Conservation (phyloP, 2,888 invertebrate species). For the Octonoba sinensis region DNA sequence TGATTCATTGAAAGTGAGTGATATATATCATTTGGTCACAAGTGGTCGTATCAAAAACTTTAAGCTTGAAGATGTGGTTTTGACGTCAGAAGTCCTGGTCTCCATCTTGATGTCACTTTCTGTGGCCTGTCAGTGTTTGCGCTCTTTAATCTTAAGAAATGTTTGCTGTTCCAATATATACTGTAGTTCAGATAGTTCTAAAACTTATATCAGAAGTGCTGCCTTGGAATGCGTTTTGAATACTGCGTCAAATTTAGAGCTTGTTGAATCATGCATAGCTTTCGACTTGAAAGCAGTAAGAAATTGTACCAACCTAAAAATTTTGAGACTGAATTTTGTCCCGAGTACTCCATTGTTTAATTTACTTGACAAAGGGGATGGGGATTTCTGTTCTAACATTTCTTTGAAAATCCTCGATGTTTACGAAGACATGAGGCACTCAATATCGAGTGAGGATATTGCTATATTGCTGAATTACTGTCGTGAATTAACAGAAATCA, state of each 20-base stretch:
- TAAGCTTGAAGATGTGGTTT: conserved; percentile 32
- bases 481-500: conserved; percentile 14
- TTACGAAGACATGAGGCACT: conserved; percentile 30
- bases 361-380: conserved; percentile 31
- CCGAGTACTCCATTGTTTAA: conserved; percentile 11
- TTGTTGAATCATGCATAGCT: conserved; percentile 24
- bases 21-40: conserved; percentile 33
- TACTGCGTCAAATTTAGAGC: conserved; percentile 27
- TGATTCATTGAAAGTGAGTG: conserved; percentile 19
- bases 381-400: conserved; percentile 6
- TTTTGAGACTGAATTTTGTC: conserved; percentile 38
- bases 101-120: conserved; percentile 44
- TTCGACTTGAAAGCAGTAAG: conserved; percentile 38
- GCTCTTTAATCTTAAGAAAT: conserved; percentile 15
- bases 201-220: not conserved
- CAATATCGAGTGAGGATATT: conserved; percentile 11
- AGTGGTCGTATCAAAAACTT: conserved; percentile 44
- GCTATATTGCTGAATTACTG: conserved; percentile 25
- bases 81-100: conserved; percentile 28
- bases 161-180: conserved; percentile 22
- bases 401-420: conserved; percentile 24
- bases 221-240: conserved; percentile 38
- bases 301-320: conserved; percentile 17
- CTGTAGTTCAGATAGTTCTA: conserved; percentile 5
- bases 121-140: conserved; percentile 15